These are phyloP conservation scores for Paramormyrops hopkinsi DNA, from an alignment of 2,797 vertebrate genomes.

Conservation along the genomic window DNA sequence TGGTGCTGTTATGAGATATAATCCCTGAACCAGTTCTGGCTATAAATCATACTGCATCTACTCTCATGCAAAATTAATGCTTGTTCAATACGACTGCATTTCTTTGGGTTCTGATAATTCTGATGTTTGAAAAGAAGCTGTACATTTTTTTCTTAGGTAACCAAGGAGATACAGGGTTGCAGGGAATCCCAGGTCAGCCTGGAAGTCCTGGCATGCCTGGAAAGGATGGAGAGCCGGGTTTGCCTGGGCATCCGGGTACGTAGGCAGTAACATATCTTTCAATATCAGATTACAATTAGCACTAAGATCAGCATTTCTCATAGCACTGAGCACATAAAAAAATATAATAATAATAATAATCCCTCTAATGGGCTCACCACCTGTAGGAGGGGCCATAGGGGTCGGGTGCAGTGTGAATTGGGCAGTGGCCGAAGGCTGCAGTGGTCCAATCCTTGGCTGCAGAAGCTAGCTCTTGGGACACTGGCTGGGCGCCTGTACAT, in stretches of 20 bases:
- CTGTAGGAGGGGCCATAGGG: too few species aligned
- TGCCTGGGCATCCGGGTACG: slow-evolving; percentile 78
- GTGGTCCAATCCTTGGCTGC: too few species aligned
- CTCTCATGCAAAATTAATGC: neutral
- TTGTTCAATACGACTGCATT: neutral
- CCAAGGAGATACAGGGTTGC: slow-evolving; percentile 64
- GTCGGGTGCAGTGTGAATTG: too few species aligned
- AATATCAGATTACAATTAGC: neutral
- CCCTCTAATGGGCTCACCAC: too few species aligned
- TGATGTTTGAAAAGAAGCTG: neutral
- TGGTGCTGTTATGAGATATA: neutral
- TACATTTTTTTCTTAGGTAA: slow-evolving; percentile 53
- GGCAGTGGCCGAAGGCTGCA: too few species aligned
- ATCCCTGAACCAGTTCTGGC: neutral
- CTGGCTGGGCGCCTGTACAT: too few species aligned
- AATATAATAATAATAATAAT: neutral
- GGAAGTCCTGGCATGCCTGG: slow-evolving; percentile 11
- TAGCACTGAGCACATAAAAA: neutral
- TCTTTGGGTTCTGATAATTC: neutral
- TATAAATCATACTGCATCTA: neutral
- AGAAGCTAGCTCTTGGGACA: too few species aligned
- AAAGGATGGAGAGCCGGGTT: slow-evolving; percentile 55
- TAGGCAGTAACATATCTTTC: neutral
- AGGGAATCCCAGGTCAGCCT: slow-evolving; percentile 51
- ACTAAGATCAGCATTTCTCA: neutral